Base-by-base conservation (phyloP, 2,888 invertebrate genomes). In the Hemicrepidius hirtus region DNA sequence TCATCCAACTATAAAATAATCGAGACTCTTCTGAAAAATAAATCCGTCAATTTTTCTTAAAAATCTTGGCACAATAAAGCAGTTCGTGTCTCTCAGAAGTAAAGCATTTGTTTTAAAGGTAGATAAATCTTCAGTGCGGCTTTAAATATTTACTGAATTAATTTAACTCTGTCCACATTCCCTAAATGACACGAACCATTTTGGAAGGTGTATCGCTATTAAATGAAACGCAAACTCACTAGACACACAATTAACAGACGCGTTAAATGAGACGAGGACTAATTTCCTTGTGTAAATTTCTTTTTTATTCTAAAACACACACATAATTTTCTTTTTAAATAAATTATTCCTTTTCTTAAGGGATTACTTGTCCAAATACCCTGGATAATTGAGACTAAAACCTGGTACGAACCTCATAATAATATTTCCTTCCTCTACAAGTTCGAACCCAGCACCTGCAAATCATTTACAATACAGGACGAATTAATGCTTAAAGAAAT, bases 221-320 rank as follows among this genome's bases (percentile, higher is more conserved):
- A 67, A 71, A 71, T 40, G 65, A 60, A 65, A 71, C 66, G 66
- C 71, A 71, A 71, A 71, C 65, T 59, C 65, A 16, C 71, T 65
- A 53, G 71, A 60, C 71, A 67, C 60, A 67, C 67, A 71, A 71
- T 71, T 71, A 71, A 71, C 62, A 53, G 74, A 57, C 71, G 66
- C 69, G 74, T 74, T 76, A 76, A 74, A 76, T 76, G 76, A 73
- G 72, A 73, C 76, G 76, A 67, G 63, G 67, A 73, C 73, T 76
- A 76, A 76, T 75, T 76, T 75, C 70, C 74, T 76, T 75, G 67
- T 76, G 76, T 73, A 76, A 76, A 76, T 73, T 73, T 70, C 74
- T 73, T 76, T 76, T 76, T 75, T 68, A 37, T 59, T 21, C 71
- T 40, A 46, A 46, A 62, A 55, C 67, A 55, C 63, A 60, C 53